These are phyloP conservation scores for Halesus radiatus DNA, from an alignment of 1,140 invertebrate species.

Conservation along the genomic window DNA sequence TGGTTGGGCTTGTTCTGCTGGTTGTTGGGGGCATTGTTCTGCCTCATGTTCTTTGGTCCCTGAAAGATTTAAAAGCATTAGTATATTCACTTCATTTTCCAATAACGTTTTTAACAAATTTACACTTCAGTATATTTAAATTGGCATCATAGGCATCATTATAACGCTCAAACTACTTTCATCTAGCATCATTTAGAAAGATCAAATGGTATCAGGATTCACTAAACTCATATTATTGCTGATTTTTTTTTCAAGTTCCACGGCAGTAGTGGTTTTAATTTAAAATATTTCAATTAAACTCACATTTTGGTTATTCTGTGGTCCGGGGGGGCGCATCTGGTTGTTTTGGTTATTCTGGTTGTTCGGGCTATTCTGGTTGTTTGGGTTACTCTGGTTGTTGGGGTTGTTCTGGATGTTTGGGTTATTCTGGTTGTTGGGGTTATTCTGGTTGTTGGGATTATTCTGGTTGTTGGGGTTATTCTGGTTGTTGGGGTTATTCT, in stretches of 20 bases:
- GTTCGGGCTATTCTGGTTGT: not conserved
- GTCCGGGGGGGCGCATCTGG: slow-evolving; percentile 10
- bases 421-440: not conserved
- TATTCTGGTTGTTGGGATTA: not conserved
- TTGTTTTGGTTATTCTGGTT: slow-evolving; percentile 31
- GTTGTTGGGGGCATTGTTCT: slow-evolving; percentile 1
- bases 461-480: no score
- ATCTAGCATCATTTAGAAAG: slow-evolving; percentile 36
- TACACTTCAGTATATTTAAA: slow-evolving; percentile 1
- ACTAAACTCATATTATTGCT: no score
- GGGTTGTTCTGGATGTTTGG: not conserved
- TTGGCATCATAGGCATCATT: slow-evolving; percentile 20
- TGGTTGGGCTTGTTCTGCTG: slow-evolving; percentile 36
- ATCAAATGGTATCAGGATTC: not conserved
- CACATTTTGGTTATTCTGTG: slow-evolving; percentile 42
- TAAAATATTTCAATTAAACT: not conserved
- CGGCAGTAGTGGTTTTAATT: not conserved
- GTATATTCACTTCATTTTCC: not conserved
- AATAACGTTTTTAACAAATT: not conserved
- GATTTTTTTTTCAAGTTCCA: no score
- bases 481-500: slow-evolving; percentile 7
- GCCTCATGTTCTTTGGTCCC: slow-evolving; percentile 39
- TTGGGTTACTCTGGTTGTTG: not conserved
- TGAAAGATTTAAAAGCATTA: not conserved
- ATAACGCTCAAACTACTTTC: slow-evolving; percentile 44